Evolutionary conservation across 1,140 invertebrate genomes (phyloP), one percentile per base, ranked within the genome.

Genomic region (Charaxes varanes): DNA sequence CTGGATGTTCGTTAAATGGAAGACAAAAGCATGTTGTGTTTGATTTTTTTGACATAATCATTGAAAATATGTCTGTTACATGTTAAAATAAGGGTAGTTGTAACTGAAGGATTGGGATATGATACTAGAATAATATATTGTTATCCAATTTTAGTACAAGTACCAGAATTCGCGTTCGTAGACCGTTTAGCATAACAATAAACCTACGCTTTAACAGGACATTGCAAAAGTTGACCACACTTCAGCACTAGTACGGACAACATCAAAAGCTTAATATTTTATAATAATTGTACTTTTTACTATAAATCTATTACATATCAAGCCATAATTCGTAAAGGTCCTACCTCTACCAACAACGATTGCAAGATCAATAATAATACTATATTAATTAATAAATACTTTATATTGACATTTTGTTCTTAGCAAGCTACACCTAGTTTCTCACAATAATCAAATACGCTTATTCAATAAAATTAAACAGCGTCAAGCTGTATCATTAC

Each of bases 401-500:
- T 45, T 21, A 58, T 62, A 71, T 67, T 59, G 56, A 69, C 60
- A 70, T 61, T 56, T 59, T 63, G 54, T 37, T 43, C 59, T 40
- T 41, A 47, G 41, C 26, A 41, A 40, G 37, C 44, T 47, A 47
- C 24, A 18, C 22, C 24, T 41, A 45, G 16, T 45, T 24, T 35
- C 27, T 62, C 45, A 67, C 43, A 65, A 61, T 54, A 55, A 62
- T 73, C 43, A 63, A 68, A 62, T 62, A 72, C 56, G 23, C 51
- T 55, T 66, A 66, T 49, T 50, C 56, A 50, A 67, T 63, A 57
- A 66, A 59, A 74, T 62, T 54, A 57, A 52, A 77, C 77, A 82
- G 74, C 74, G 38, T 71, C 47, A 76, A 73, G 78, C 72, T 72
- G 77, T 47, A 68, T 73, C 61, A 70, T 67, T 63, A 52, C 64